Evolutionary conservation across 2,888 invertebrate species (phyloP), one percentile per base, ranked within the genome.

Genomic region (Brachylomia viminalis): DNA sequence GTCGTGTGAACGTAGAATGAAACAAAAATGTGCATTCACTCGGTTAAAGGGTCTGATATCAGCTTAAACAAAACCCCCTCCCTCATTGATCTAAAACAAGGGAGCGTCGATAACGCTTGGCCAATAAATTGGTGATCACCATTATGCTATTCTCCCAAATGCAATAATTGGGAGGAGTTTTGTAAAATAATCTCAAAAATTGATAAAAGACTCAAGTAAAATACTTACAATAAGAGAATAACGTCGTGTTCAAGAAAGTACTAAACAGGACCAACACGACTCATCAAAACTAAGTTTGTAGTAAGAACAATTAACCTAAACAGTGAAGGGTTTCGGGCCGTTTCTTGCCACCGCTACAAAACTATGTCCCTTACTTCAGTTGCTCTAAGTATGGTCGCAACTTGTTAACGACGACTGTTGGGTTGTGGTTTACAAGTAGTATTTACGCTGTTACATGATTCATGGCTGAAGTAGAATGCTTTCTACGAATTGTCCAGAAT

Each of bases 311-410:
- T 79, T 61, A 74, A 83, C 83, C 74, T 72, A 72, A 84, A 84
- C 76, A 83, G 38, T n/a, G 45, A 67, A 72, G 77, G 80, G 80
- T 66, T 69, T 38, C 54, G 71, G 67, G 27, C 59, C 66, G 56
- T 59, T 80, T 77, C 83, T 84, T 76, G 76, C 80, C 68, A 71
- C 79, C 79, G 58, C 72, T 64, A 64, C 82, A 72, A 82, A 83
- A 86, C 86, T 75, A 83, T 82, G 72, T 72, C 73, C 69, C 74
- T 71, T 64, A 72, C 42, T 82, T 68, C 27, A 67, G 74, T 72
- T 67, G n/a, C n/a, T 42, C 38, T 56, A 56, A 82, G 74, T 73
- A 13, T 72, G 62, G 56, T 56, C 79, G 15, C 67, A 56, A 82
- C 62, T 75, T 72, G 74, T 72, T n/a, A 73, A 83, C 45, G 49